A percentile compares a stretch with the other conserved stretches of the same genome.
phyloP scores from a whole-genome alignment of 2,113 vertebrate genomes.

The Chamaetylas fuelleborni region DNA sequence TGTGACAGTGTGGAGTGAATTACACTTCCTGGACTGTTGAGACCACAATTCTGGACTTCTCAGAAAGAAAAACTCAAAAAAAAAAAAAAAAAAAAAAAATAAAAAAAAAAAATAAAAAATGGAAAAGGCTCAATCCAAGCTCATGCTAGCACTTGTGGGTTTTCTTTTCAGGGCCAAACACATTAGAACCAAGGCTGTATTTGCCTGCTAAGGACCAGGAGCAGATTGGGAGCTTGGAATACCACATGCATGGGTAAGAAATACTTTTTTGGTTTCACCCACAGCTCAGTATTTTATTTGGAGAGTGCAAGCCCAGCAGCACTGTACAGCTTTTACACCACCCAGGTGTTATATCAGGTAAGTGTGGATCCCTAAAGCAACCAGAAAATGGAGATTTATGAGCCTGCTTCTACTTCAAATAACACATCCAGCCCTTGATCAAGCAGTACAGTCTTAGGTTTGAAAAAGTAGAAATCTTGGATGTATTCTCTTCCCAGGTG shows the following conservation, averaged over 20 bases:
- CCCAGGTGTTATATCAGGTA: not conserved
- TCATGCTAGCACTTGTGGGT: accelerated
- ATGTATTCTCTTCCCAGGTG: not conserved
- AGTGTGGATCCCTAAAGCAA: not conserved
- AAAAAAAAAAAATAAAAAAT: too few species aligned
- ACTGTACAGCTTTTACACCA: not conserved
- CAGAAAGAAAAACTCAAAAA: not conserved
- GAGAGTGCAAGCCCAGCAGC: not conserved
- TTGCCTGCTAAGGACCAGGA: not conserved
- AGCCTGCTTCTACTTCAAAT: not conserved
- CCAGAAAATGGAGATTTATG: not conserved
- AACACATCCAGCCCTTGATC: not conserved
- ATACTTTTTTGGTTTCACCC: not conserved
- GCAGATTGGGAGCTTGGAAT: not conserved
- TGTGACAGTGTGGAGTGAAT: not conserved
- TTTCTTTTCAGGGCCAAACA: not conserved
- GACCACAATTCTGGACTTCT: not conserved
- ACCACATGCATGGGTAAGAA: accelerated
- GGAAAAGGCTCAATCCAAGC: not conserved
- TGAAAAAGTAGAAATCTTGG: not conserved
- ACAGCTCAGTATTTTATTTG: not conserved
- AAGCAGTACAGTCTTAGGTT: not conserved
- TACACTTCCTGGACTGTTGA: not conserved
- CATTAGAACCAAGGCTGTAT: not conserved
- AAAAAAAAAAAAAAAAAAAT: not conserved